Conservation (phyloP, 1,140 invertebrate genomes). For the Drosophila athabasca region DNA sequence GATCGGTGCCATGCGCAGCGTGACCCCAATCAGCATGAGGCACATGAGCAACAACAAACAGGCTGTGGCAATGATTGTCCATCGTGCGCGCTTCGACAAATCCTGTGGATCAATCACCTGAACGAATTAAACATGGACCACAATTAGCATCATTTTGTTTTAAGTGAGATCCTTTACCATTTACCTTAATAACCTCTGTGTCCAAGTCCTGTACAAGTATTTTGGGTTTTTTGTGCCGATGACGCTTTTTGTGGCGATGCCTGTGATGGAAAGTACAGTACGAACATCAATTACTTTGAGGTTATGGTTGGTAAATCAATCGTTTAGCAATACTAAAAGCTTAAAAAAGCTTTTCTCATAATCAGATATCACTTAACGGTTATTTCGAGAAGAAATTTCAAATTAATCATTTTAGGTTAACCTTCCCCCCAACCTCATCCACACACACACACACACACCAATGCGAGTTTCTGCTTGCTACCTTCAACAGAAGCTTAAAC, state of each 20-base stretch:
- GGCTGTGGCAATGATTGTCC: constrained; percentile 94
- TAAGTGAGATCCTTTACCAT: neutral
- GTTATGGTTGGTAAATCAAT: too few relatives aligned
- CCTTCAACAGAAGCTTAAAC: constrained; percentile 71
- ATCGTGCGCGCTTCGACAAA: constrained; percentile 91
- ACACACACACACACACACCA: neutral
- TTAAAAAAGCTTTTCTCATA: too few relatives aligned
- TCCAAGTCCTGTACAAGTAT: constrained; percentile 83
- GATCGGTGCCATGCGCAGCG: constrained; percentile 93
- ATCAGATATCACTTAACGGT: too few relatives aligned
- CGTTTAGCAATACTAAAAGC: too few relatives aligned
- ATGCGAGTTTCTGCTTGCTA: constrained; percentile 23
- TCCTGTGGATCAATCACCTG: constrained; percentile 89
- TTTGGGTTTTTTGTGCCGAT: constrained; percentile 83
- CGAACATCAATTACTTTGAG: neutral
- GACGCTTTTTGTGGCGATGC: constrained; percentile 82
- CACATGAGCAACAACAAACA: constrained; percentile 93
- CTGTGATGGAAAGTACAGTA: constrained; percentile 17
- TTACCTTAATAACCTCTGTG: constrained; percentile 79
- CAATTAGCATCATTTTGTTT: neutral
- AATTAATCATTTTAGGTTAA: constrained; percentile 37
- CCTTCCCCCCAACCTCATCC: too few relatives aligned
- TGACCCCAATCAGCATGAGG: constrained; percentile 93
- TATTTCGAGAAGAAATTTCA: constrained; percentile 35
- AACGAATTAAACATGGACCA: too few relatives aligned